Base-by-base conservation (phyloP, 2,888 invertebrate genomes). In the Callimorpha dominula region DNA sequence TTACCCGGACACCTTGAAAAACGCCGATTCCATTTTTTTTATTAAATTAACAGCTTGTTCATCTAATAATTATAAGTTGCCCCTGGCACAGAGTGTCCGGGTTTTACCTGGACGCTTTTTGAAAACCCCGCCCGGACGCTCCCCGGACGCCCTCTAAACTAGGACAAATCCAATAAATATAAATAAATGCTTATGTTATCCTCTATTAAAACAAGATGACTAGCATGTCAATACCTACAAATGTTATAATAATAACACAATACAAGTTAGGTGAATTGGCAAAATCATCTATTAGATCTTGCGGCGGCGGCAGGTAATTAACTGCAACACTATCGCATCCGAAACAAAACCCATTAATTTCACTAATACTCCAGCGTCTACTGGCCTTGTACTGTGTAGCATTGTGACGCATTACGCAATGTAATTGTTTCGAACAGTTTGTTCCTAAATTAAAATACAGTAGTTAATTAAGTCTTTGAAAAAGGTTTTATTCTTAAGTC, bases 281-380 rank as follows among this genome's bases (percentile, higher is more conserved):
- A 65, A 62, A 20, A 63, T 60, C 75, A 73, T 72, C 54, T 46
- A 65, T 79, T 71, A 73, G 4, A 40, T 42, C 54, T 9, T 54
- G 54, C 54, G n/a, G 67, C 54, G 66, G 71, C 52, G 52, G 70
- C 74, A 60, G 77, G 77, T 81, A 86, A 87, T 84, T 83, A 87
- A 76, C 79, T 77, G 74, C 68, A 78, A 72, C 82, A 83, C 78
- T 72, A 66, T 62, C 43, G 66, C 54, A 49, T 64, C 64, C 74
- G 69, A 76, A 79, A 82, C 81, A 81, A 80, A 80, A 77, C 64
- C 80, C 80, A 87, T 87, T 86, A 82, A 84, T 86, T 85, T 80
- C 74, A 79, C 79, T 81, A 81, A 85, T 83, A 80, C 81, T 72
- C 72, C 50, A 65, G 60, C 60, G 31, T 31, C 12, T 31, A 50